A percentile compares a stretch with the other conserved stretches of the same genome.
Evolutionary conservation across 2,888 invertebrate genomes (phyloP).

Genomic region (Augochlorella aurata): DNA sequence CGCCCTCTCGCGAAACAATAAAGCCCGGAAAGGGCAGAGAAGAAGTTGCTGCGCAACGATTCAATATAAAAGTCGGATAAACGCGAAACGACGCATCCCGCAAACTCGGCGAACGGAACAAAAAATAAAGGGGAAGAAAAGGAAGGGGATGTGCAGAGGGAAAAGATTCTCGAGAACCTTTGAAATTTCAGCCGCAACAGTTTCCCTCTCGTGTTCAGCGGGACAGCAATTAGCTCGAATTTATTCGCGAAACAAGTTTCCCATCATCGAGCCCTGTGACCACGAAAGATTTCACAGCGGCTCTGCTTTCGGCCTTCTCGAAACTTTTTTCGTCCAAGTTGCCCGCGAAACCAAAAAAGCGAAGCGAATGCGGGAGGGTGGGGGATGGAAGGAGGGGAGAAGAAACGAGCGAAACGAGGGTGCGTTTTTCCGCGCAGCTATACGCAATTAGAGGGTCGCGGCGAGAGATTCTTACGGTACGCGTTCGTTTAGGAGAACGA

Average conservation of each 20-base stretch:
- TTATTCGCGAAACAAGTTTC: slow-evolving; percentile 20
- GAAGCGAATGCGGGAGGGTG: background rate
- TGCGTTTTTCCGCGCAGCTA: slow-evolving; percentile 27
- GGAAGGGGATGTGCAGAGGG: background rate
- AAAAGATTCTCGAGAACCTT: background rate
- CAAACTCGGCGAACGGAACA: too few species aligned
- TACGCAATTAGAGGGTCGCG: slow-evolving; percentile 40
- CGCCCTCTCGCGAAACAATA: too few species aligned
- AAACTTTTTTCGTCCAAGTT: slow-evolving; percentile 36
- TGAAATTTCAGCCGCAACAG: slow-evolving; percentile 7
- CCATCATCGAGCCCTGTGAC: slow-evolving; percentile 67
- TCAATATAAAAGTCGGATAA: too few species aligned
- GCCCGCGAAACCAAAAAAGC: slow-evolving; percentile 35
- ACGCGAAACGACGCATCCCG: too few species aligned
- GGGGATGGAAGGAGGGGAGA: background rate
- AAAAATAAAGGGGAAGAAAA: too few species aligned
- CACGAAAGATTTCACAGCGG: slow-evolving; percentile 73
- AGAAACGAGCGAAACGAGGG: background rate
- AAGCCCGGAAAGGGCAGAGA: too few species aligned
- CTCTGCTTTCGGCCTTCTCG: slow-evolving; percentile 38
- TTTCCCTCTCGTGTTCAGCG: slow-evolving; percentile 10
- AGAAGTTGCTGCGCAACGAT: too few species aligned
- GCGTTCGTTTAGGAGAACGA: too few species aligned
- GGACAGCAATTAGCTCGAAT: slow-evolving; percentile 21
- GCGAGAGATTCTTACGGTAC: background rate